These are phyloP conservation scores for Charaxes varanes DNA, from an alignment of 1,140 invertebrate species.

Conservation along the genomic window DNA sequence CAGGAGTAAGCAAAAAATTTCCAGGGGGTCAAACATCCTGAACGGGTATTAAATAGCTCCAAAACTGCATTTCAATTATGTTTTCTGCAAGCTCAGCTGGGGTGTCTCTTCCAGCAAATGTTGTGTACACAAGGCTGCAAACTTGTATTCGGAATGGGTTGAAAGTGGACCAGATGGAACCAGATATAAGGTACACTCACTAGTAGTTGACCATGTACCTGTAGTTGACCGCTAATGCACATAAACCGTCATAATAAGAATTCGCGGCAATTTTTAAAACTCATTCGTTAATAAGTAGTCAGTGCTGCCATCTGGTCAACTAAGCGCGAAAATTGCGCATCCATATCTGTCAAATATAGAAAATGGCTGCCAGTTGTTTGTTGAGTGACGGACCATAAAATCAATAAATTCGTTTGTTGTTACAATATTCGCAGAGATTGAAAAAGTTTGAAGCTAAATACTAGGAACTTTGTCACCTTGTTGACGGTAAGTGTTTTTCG, in stretches of 20 bases:
- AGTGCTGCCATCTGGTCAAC: slow-evolving; percentile 15
- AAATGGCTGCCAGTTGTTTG: slow-evolving; percentile 16
- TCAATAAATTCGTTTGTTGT: slow-evolving; percentile 15
- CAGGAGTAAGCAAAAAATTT: too few relatives aligned
- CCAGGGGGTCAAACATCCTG: too few relatives aligned
- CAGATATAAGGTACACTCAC: slow-evolving; percentile 13
- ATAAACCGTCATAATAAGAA: too few relatives aligned
- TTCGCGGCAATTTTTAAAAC: slow-evolving; percentile 12
- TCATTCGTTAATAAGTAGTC: slow-evolving; percentile 11
- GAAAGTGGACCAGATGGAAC: too few relatives aligned
- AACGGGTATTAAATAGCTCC: too few relatives aligned
- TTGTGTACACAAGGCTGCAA: too few relatives aligned
- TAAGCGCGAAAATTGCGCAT: slow-evolving; percentile 13
- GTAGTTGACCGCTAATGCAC: slow-evolving; percentile 15
- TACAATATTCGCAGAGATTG: slow-evolving; percentile 15
- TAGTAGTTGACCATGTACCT: slow-evolving; percentile 16
- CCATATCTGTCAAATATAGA: slow-evolving; percentile 16
- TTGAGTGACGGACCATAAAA: slow-evolving; percentile 17
- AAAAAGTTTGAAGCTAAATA: slow-evolving; percentile 19
- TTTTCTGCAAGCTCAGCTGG: too few relatives aligned
- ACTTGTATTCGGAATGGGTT: too few relatives aligned
- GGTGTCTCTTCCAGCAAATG: too few relatives aligned
- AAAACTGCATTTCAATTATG: too few relatives aligned
- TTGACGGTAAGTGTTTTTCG: slow-evolving; percentile 16
- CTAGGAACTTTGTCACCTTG: slow-evolving; percentile 16